These are phyloP conservation scores for Lasioglossum lativentre DNA, from an alignment of 2,888 invertebrate species.

Conservation along the genomic window DNA sequence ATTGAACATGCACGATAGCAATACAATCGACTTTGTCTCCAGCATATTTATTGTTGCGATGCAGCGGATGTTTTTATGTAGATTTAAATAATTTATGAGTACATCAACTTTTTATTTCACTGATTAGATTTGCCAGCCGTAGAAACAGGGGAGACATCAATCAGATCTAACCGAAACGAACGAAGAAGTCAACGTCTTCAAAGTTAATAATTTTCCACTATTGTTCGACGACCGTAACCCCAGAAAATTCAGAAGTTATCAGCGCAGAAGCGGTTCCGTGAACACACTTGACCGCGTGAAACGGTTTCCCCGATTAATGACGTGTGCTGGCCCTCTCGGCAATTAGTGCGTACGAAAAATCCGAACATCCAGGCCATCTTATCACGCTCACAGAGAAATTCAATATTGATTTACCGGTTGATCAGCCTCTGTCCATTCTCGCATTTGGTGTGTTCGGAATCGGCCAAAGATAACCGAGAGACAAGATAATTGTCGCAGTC, in stretches of 20 bases:
- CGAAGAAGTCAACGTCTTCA: background rate
- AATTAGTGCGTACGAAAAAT: slow-evolving; percentile 21
- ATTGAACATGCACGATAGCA: background rate
- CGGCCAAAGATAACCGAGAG: background rate
- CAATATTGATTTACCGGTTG: background rate
- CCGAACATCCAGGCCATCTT: background rate
- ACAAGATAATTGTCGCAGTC: background rate
- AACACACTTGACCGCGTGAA: slow-evolving; percentile 20
- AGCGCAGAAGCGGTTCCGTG: background rate
- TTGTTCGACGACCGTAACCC: background rate
- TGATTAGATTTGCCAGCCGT: too few species aligned
- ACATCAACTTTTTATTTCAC: background rate
- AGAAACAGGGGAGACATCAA: too few species aligned
- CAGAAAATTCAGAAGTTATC: background rate
- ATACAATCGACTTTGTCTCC: background rate
- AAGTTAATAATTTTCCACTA: background rate
- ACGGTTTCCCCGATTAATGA: slow-evolving; percentile 31
- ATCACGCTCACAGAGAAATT: background rate
- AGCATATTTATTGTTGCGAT: background rate
- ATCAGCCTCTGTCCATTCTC: background rate
- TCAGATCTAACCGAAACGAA: too few species aligned
- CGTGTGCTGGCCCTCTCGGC: slow-evolving; percentile 17
- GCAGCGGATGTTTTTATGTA: background rate
- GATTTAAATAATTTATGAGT: background rate
- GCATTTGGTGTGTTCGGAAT: background rate